Evolutionary conservation across 2,888 invertebrate species (phyloP).

Genomic region (Nephrotoma flavescens): DNA sequence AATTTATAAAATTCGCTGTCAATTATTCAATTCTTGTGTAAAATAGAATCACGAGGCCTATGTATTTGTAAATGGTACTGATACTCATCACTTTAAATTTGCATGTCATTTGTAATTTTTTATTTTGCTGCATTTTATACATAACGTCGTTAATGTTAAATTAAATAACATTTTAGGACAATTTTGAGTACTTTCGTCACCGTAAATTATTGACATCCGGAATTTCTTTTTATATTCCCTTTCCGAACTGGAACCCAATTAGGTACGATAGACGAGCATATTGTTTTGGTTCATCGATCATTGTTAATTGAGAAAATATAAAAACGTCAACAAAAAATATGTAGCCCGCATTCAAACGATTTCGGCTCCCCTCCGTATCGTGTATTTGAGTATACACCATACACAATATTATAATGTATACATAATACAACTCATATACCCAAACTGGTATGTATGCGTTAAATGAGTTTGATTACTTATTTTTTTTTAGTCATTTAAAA

Average conservation of each 20-base stretch:
- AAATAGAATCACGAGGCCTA: too few relatives aligned
- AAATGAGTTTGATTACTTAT: background rate
- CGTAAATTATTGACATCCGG: background rate
- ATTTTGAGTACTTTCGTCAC: background rate
- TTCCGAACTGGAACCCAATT: background rate
- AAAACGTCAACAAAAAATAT: background rate
- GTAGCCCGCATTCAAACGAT: background rate
- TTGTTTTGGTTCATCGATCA: background rate
- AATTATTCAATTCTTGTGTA: too few relatives aligned
- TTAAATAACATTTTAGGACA: background rate
- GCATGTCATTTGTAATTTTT: too few relatives aligned
- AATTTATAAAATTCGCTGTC: too few relatives aligned
- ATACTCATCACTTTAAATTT: too few relatives aligned
- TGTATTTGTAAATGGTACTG: too few relatives aligned
- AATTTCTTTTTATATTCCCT: background rate
- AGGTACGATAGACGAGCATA: background rate
- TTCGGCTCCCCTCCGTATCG: background rate
- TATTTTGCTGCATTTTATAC: too few relatives aligned
- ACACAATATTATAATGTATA: background rate
- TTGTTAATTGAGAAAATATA: background rate
- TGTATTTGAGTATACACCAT: background rate
- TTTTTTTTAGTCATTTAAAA: slow-evolving; percentile 1
- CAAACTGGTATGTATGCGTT: background rate
- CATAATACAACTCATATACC: background rate
- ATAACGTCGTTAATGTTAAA: background rate